Evolutionary conservation across 1,140 invertebrate species (phyloP).

Genomic region (Heliconius hermathena): DNA sequence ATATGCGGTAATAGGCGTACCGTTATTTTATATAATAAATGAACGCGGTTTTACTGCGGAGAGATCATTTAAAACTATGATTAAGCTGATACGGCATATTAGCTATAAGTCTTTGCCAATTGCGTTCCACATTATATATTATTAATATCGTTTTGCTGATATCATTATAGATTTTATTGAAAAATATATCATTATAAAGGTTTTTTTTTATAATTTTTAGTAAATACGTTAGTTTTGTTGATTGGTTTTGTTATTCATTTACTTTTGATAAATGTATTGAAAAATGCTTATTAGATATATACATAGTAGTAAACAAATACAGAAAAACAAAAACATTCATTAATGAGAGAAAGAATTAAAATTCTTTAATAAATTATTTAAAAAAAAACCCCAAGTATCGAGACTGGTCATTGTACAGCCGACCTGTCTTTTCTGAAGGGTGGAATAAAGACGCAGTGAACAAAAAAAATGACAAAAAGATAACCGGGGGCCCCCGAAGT

Average conservation of each 20-base stretch:
- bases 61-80: conserved; percentile 20
- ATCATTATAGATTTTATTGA: too few relatives aligned
- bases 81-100: conserved; percentile 6
- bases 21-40: conserved; percentile 18
- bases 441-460: conserved; percentile 69
- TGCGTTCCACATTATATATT: not conserved
- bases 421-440: conserved; percentile 70
- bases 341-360: too few relatives aligned
- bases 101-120: conserved; percentile 7
- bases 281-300: not conserved
- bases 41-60: not conserved
- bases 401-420: conserved; percentile 34
- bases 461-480: conserved; percentile 76
- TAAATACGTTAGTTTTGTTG: too few relatives aligned
- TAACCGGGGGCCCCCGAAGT: conserved; percentile 56
- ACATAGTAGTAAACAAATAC: too few relatives aligned
- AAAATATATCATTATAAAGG: not conserved
- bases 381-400: conserved; percentile 52
- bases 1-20: conserved; percentile 21
- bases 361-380: not conserved
- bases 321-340: too few relatives aligned
- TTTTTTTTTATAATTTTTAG: not conserved
- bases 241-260: not conserved
- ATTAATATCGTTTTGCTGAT: not conserved
- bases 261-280: not conserved